These are phyloP conservation scores for Drosophila formosana DNA, from an alignment of 2,888 invertebrate genomes.

Conservation along the genomic window DNA sequence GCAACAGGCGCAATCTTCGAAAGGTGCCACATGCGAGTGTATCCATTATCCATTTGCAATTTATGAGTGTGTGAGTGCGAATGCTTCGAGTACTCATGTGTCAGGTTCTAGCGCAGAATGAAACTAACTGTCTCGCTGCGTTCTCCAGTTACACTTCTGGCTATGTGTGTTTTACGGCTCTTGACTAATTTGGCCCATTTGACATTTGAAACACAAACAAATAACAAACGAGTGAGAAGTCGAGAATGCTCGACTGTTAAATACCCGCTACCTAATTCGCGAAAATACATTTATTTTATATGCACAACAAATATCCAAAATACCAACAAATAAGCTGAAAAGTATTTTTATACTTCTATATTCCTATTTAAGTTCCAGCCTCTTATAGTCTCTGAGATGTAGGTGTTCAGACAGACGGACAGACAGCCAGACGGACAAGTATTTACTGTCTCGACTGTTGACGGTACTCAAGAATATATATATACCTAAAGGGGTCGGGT, in stretches of 20 bases:
- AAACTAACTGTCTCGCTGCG: constrained; percentile 5
- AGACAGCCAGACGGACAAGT: no score
- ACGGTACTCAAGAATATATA: no score
- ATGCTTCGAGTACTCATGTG: constrained; percentile 16
- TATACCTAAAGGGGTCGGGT: no score
- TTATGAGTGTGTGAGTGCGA: constrained; percentile 14
- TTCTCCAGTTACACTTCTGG: constrained; percentile 6
- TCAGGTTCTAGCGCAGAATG: constrained; percentile 33
- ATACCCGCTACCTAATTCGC: no score
- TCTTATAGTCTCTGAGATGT: no score
- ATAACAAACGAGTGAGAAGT: not conserved
- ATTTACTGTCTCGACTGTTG: no score
- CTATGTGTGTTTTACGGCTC: not conserved
- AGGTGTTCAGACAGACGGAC: no score
- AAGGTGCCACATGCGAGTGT: not conserved
- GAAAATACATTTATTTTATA: no score
- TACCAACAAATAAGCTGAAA: not conserved
- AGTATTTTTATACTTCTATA: no score
- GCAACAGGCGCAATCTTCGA: constrained; percentile 1
- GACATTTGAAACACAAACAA: not conserved
- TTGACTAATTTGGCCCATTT: not conserved
- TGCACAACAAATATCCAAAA: not conserved
- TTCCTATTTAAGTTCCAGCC: no score
- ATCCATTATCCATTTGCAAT: constrained; percentile 1
- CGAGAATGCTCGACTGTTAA: no score